These are phyloP conservation scores for Nerophis lumbriciformis DNA, from an alignment of 2,113 vertebrate species.

Conservation along the genomic window DNA sequence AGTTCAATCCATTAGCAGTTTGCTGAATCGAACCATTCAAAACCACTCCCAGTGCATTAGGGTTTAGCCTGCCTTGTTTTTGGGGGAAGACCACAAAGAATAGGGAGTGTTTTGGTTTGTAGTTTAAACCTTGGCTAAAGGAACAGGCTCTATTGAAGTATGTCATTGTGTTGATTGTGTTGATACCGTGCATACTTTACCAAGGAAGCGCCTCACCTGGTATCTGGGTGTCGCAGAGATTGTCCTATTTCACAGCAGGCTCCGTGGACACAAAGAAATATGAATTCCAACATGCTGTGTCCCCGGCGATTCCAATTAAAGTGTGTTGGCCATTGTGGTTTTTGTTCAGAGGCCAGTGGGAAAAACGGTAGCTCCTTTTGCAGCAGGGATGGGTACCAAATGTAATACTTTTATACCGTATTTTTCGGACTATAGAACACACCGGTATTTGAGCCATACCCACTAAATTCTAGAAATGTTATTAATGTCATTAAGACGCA, in stretches of 20 bases:
- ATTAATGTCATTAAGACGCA: too few relatives aligned
- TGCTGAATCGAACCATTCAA: slow-evolving; percentile 33
- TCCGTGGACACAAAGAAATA: not conserved
- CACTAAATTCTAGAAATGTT: too few relatives aligned
- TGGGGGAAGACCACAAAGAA: not conserved
- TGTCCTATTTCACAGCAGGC: not conserved
- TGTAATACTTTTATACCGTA: too few relatives aligned
- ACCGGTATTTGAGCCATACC: too few relatives aligned
- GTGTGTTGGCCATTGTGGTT: slow-evolving; percentile 24
- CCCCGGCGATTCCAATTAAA: slow-evolving; percentile 27
- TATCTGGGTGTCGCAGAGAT: slow-evolving; percentile 34
- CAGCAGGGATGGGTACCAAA: not conserved
- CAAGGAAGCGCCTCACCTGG: slow-evolving; percentile 34
- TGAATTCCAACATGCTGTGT: slow-evolving; percentile 2
- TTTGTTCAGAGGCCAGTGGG: slow-evolving; percentile 34
- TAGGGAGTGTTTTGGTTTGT: slow-evolving; percentile 17
- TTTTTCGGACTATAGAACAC: too few relatives aligned
- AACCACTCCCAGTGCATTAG: slow-evolving; percentile 21
- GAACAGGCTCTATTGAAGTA: slow-evolving; percentile 13
- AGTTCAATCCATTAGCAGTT: slow-evolving; percentile 1
- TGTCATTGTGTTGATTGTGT: slow-evolving; percentile 19
- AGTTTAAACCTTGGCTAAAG: slow-evolving; percentile 24
- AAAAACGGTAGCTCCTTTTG: slow-evolving; percentile 32
- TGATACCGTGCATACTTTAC: slow-evolving; percentile 12
- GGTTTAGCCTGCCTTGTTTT: slow-evolving; percentile 16